Evolutionary conservation across 2,113 vertebrate genomes (phyloP), one percentile per base, ranked within the genome.

Genomic region (Apteryx mantelli): DNA sequence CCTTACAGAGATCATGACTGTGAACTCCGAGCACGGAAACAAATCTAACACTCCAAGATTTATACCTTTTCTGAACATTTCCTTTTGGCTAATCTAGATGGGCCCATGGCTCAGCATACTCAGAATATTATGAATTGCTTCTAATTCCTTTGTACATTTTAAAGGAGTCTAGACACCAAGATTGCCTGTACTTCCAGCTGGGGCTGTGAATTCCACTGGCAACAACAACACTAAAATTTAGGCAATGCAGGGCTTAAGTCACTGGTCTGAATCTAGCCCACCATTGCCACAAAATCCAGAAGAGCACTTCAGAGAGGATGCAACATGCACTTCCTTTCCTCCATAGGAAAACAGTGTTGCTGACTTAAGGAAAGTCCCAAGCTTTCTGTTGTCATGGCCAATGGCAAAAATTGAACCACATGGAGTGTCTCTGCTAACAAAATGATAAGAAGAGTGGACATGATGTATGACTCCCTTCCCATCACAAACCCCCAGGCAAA

Each of bases 301-400:
- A 26, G 36, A 86, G 16, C 40, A 56, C 38, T 78, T 68, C 42
- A 30, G 4, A 77, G 40, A 80, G 34, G 16, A 44, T 5, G 5
- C 9, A 44, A 10, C 18, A 63, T 0, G 0, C 2, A 36, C 25
- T 44, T 66, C 28, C n/a, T 79, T 58, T 87, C 38, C 73, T 61
- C 18, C 40, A 13, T 21, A 8, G 60, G 16, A 93, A 93, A 88
- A n/a, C 9, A 53, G 16, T 61, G 44, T 13, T 87, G 46, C 48
- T 58, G 56, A 80, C 18, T 11, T 63, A 90, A 10, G 80, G 42
- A 65, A 94, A 87, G 77, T 76, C 61, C 52, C 48, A 68, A 19
- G 53, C 81, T 76, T 93, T 84, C 83, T 92, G 44, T 50, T 73
- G 65, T 30, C n/a, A 16, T 1, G 15, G 34, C 26, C 81, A 85